These are phyloP conservation scores for Acrocephalus kingi DNA, from an alignment of 2,113 vertebrate species.

Conservation along the genomic window DNA sequence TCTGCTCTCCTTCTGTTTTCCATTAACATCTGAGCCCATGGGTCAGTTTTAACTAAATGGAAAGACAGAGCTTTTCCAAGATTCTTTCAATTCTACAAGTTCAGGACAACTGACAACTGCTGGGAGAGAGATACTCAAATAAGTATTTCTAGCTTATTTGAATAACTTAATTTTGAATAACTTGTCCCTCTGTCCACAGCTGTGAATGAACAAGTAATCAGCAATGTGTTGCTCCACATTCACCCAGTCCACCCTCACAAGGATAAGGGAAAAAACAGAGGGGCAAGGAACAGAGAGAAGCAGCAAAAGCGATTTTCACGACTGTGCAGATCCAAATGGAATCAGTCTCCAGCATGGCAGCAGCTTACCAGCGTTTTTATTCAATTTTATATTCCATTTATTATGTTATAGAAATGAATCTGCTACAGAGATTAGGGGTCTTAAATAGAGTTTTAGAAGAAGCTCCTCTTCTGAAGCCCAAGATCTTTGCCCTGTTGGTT, in stretches of 20 bases:
- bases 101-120: background rate
- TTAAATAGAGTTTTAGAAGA: background rate
- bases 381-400: background rate
- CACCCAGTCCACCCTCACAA: background rate
- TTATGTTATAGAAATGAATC: background rate
- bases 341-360: background rate
- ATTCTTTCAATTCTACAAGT: background rate
- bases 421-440: fast-evolving
- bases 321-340: background rate
- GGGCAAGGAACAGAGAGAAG: background rate
- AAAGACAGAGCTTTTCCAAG: background rate
- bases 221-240: fast-evolving
- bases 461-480: background rate
- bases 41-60: background rate
- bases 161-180: background rate
- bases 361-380: background rate
- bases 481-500: background rate
- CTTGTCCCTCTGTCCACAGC: background rate
- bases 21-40: background rate
- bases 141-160: background rate
- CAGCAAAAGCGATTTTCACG: background rate
- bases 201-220: background rate
- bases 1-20: background rate
- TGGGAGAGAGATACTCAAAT: background rate
- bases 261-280: background rate